Conservation (phyloP, 1,140 invertebrate genomes). For the Sogatella furcifera region DNA sequence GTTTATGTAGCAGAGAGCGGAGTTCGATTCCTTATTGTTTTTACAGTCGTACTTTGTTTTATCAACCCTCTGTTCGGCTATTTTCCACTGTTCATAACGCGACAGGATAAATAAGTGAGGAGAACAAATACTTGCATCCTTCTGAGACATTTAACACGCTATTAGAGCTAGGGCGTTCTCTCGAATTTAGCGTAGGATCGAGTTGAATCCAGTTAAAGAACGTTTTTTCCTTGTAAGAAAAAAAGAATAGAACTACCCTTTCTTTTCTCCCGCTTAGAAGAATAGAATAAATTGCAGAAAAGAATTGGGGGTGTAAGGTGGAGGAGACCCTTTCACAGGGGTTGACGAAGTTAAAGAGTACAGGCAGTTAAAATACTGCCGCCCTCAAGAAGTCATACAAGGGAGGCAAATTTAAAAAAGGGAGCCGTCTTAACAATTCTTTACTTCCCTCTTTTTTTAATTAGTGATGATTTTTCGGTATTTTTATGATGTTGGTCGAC, state of each 20-base stretch:
- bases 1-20: too few relatives aligned
- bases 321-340: neutral
- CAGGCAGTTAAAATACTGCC: neutral
- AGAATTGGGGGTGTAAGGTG: too few relatives aligned
- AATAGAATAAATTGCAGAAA: too few relatives aligned
- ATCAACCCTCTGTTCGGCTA: too few relatives aligned
- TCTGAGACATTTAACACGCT: constrained; percentile 4
- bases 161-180: neutral
- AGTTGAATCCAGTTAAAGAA: too few relatives aligned
- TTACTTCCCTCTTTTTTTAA: neutral
- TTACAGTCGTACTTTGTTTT: too few relatives aligned
- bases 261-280: neutral
- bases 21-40: too few relatives aligned
- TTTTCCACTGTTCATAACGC: too few relatives aligned
- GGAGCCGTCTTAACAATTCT: neutral
- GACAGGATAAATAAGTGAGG: neutral
- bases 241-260: neutral
- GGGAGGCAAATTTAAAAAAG: neutral
- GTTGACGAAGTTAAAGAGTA: neutral
- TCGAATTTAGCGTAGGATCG: too few relatives aligned
- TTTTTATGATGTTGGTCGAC: too few relatives aligned
- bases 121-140: neutral
- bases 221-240: too few relatives aligned
- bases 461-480: neutral
- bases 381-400: neutral